These are phyloP conservation scores for Melipona quadrifasciata DNA, from an alignment of 1,140 invertebrate species.

Conservation along the genomic window DNA sequence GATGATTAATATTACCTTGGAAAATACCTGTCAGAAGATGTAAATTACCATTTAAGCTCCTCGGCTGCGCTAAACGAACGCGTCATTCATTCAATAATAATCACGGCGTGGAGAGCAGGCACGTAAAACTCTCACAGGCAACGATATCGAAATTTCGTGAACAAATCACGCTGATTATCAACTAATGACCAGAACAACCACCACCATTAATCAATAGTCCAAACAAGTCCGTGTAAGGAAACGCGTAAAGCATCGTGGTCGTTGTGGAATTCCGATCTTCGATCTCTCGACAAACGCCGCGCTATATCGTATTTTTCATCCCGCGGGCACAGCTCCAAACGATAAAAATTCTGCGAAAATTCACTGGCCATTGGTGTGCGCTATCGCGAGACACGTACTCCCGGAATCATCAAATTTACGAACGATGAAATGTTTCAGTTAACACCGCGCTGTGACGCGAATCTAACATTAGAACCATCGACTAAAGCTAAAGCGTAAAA, in stretches of 20 bases:
- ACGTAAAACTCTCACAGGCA: neutral
- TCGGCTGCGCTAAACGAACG: neutral
- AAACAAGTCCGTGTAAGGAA: neutral
- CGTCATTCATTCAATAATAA: neutral
- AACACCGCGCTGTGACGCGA: neutral
- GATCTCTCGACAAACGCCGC: neutral
- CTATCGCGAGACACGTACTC: neutral
- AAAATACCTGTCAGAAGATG: neutral
- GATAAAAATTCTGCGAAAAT: conserved; percentile 29
- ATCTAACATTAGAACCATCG: neutral
- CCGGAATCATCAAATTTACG: conserved; percentile 35
- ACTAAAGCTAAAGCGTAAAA: too few relatives aligned
- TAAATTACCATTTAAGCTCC: neutral
- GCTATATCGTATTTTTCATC: neutral
- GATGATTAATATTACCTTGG: neutral
- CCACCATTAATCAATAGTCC: too few relatives aligned
- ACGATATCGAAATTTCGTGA: too few relatives aligned
- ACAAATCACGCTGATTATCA: neutral
- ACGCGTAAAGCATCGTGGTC: neutral
- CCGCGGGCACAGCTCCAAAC: neutral
- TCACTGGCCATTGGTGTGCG: neutral
- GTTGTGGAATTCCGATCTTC: neutral
- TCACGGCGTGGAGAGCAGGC: too few relatives aligned
- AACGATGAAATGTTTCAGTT: conserved; percentile 6
- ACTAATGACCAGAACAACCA: neutral